Conservation (phyloP, 1,140 invertebrate genomes). For the Teleopsis dalmanni region DNA sequence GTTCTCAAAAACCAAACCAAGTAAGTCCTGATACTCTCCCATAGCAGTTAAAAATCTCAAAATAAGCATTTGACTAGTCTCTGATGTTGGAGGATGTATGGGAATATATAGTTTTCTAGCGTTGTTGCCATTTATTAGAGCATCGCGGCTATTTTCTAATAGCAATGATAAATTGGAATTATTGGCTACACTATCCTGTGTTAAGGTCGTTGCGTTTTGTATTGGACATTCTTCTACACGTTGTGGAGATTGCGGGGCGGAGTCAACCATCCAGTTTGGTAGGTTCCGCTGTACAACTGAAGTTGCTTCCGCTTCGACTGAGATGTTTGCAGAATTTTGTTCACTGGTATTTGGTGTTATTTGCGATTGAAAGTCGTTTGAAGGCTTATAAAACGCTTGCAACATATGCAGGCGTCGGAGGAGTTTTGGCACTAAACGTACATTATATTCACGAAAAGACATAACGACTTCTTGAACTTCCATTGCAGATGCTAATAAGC, state of each 20-base stretch:
- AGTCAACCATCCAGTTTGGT: slow-evolving; percentile 30
- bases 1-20: slow-evolving; percentile 86
- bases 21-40: slow-evolving; percentile 95
- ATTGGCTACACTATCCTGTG: not conserved
- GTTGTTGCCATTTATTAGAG: slow-evolving; percentile 17
- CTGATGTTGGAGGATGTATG: slow-evolving; percentile 77
- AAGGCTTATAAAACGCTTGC: slow-evolving; percentile 46
- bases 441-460: slow-evolving; percentile 82
- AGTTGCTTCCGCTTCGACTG: slow-evolving; percentile 14
- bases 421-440: slow-evolving; percentile 78
- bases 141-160: slow-evolving; percentile 39
- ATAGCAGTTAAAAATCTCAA: slow-evolving; percentile 86
- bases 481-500: slow-evolving; percentile 90
- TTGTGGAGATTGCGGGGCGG: slow-evolving; percentile 31
- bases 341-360: not conserved
- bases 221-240: slow-evolving; percentile 8
- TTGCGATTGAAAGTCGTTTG: not conserved
- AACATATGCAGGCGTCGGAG: slow-evolving; percentile 71
- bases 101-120: slow-evolving; percentile 52
- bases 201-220: not conserved
- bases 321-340: slow-evolving; percentile 2
- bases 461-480: slow-evolving; percentile 90
- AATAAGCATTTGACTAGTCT: slow-evolving; percentile 86
- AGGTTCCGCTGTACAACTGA: slow-evolving; percentile 12
- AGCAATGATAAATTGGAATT: slow-evolving; percentile 35